These are phyloP conservation scores for Pristionchus maxplancki DNA, from an alignment of 2,888 invertebrate species.

Conservation along the genomic window DNA sequence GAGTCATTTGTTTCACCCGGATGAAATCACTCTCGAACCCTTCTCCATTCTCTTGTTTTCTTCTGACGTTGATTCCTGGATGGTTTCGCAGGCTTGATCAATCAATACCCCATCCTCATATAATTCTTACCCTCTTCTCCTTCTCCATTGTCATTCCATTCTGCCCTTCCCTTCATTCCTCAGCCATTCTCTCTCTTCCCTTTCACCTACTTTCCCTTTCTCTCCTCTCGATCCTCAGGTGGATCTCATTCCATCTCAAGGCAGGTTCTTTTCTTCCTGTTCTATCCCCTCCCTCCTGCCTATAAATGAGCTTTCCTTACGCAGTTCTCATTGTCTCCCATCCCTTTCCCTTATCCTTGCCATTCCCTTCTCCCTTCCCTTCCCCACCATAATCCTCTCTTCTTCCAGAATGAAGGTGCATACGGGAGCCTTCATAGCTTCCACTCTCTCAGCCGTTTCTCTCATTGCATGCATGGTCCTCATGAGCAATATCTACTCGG, in stretches of 20 bases:
- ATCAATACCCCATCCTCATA: too few species aligned
- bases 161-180: conserved; percentile 50
- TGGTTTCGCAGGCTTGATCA: too few species aligned
- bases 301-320: conserved; percentile 53
- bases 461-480: conserved; percentile 71
- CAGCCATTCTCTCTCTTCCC: conserved; percentile 47
- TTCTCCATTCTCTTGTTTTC: not conserved
- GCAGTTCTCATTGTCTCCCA: conserved; percentile 55
- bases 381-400: not conserved
- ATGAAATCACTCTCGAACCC: not conserved
- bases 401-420: conserved; percentile 71
- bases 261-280: conserved; percentile 51
- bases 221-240: conserved; percentile 40
- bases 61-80: too few species aligned
- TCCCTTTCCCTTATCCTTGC: conserved; percentile 53
- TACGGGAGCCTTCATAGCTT: conserved; percentile 74
- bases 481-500: conserved; percentile 73
- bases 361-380: conserved; percentile 14
- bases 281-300: conserved; percentile 28
- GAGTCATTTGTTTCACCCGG: conserved; percentile 1
- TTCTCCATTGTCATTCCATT: conserved; percentile 14
- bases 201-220: conserved; percentile 50
- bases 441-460: conserved; percentile 72
- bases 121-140: not conserved
- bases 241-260: conserved; percentile 49